These are phyloP conservation scores for Crypturellus tataupa DNA, from an alignment of 2,797 vertebrate species.

Conservation along the genomic window DNA sequence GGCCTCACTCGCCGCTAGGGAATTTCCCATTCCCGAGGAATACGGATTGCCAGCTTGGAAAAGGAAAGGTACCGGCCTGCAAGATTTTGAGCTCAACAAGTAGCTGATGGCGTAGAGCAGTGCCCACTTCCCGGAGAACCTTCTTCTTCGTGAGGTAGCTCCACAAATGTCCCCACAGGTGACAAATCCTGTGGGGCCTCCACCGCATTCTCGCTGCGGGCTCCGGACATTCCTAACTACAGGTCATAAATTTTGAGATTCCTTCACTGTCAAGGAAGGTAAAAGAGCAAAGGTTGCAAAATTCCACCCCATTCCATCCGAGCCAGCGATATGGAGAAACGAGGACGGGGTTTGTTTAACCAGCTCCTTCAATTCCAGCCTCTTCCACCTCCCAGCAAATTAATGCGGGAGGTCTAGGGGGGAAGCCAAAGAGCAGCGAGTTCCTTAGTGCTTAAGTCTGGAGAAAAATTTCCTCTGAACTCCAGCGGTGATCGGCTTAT, in stretches of 20 bases:
- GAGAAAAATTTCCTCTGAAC: neutral
- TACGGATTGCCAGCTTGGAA: neutral
- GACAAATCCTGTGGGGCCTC: too few species aligned
- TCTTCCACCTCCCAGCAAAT: neutral
- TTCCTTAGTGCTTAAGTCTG: neutral
- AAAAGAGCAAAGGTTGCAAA: neutral
- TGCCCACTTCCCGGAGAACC: accelerated
- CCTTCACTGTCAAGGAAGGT: neutral
- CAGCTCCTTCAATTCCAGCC: neutral
- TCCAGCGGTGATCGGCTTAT: neutral
- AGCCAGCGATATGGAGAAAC: neutral
- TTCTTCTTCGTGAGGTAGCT: neutral
- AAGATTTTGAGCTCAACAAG: neutral
- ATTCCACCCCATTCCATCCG: too few species aligned
- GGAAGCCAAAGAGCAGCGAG: neutral
- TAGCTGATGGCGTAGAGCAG: accelerated
- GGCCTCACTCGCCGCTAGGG: constrained; percentile 30
- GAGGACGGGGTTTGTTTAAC: neutral
- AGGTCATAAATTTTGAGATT: neutral
- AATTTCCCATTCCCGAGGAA: neutral
- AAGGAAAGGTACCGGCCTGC: neutral
- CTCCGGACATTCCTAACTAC: neutral
- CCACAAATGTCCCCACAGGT: neutral
- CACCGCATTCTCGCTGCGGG: neutral
- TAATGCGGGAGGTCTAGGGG: accelerated